Evolutionary conservation across 2,888 invertebrate genomes (phyloP).

Genomic region (Morinoia aosen): DNA sequence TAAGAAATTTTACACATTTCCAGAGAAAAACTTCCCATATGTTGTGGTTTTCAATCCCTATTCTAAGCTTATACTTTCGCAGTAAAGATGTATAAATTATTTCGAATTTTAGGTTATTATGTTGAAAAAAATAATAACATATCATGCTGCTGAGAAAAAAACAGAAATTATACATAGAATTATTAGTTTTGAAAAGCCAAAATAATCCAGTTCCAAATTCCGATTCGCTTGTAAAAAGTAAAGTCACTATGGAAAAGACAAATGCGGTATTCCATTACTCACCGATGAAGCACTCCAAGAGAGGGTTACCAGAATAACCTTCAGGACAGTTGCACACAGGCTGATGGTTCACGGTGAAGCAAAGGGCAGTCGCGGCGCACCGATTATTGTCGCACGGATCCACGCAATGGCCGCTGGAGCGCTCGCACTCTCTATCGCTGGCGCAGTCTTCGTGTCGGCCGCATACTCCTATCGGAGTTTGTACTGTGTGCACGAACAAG

Average conservation of each 20-base stretch:
- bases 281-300: conserved; percentile 78
- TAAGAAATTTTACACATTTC: no score
- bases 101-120: not conserved
- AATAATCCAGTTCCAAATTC: not conserved
- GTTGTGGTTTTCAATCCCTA: not conserved
- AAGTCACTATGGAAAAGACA: not conserved
- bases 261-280: not conserved
- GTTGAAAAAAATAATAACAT: not conserved
- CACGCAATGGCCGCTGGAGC: conserved; percentile 85
- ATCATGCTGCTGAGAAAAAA: not conserved
- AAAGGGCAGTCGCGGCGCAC: conserved; percentile 87
- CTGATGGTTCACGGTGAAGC: conserved; percentile 82
- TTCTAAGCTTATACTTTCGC: not conserved
- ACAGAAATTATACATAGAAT: no score
- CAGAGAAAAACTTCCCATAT: not conserved
- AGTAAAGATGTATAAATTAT: not conserved
- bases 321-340: conserved; percentile 82
- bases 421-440: conserved; percentile 82
- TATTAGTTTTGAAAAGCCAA: not conserved
- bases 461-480: conserved; percentile 73
- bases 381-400: conserved; percentile 86
- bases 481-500: conserved; percentile 57
- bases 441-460: conserved; percentile 83
- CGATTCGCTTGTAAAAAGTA: not conserved
- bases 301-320: conserved; percentile 84